These are phyloP conservation scores for Sebastes cheni DNA, from an alignment of 2,797 vertebrate genomes.

Conservation along the genomic window DNA sequence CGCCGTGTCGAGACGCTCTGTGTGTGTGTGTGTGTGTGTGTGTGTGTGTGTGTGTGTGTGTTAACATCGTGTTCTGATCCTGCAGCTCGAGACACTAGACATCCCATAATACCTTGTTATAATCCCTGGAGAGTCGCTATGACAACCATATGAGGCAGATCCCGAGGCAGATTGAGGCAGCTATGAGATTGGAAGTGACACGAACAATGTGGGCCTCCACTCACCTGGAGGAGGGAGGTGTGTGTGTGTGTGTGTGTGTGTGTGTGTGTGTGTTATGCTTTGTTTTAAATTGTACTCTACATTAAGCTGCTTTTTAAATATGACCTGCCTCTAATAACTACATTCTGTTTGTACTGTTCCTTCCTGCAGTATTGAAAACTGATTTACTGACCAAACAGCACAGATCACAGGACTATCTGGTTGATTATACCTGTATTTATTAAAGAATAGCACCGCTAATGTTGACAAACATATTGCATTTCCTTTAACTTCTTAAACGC, in stretches of 20 bases:
- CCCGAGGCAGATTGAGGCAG: slow-evolving; percentile 50
- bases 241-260: neutral
- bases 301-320: too few relatives aligned
- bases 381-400: too few relatives aligned
- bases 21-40: neutral
- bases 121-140: slow-evolving; percentile 64
- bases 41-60: slow-evolving; percentile 7
- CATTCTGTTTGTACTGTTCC: too few relatives aligned
- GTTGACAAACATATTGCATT: too few relatives aligned
- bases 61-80: slow-evolving; percentile 47
- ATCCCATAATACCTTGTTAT: slow-evolving; percentile 70
- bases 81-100: slow-evolving; percentile 44
- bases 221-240: slow-evolving; percentile 16
- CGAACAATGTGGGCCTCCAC: slow-evolving; percentile 21
- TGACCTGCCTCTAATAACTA: too few relatives aligned
- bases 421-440: too few relatives aligned
- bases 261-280: neutral
- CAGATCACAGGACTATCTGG: too few relatives aligned
- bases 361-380: too few relatives aligned
- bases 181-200: slow-evolving; percentile 60
- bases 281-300: neutral
- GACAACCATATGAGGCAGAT: slow-evolving; percentile 60
- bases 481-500: too few relatives aligned
- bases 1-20: neutral
- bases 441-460: too few relatives aligned